Evolutionary conservation across 1,140 invertebrate species (phyloP).

Genomic region (Zaprionus camerounensis): DNA sequence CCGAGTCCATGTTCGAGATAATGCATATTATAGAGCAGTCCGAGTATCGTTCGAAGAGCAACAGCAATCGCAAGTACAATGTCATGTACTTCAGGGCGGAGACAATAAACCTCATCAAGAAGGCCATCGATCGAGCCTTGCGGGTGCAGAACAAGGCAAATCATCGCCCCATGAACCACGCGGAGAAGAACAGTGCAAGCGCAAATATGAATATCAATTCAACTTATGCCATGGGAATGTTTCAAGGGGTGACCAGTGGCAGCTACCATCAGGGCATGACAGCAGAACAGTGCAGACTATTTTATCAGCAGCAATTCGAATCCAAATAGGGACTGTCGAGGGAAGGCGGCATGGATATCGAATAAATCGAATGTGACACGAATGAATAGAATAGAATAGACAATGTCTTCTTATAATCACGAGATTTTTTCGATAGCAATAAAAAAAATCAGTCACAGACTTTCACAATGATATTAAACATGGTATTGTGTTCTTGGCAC

Average conservation of each 20-base stretch:
- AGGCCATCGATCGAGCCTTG: not conserved
- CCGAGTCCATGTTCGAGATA: slow-evolving; percentile 11
- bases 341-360: no score
- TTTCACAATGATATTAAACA: no score
- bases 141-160: not conserved
- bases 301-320: no score
- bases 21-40: slow-evolving; percentile 24
- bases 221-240: not conserved
- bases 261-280: not conserved
- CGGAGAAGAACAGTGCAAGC: not conserved
- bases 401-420: no score
- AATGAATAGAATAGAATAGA: no score
- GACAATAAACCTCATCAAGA: slow-evolving; percentile 15
- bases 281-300: no score
- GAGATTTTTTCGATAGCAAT: no score
- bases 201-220: not conserved
- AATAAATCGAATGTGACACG: no score
- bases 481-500: no score
- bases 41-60: slow-evolving; percentile 2
- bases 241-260: not conserved
- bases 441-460: no score
- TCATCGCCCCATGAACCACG: not conserved
- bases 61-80: slow-evolving; percentile 13
- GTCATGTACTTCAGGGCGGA: not conserved
- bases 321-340: no score